A percentile compares a stretch with the other conserved stretches of the same genome.
Conservation (phyloP, 2,888 invertebrate genomes). For the Artemia sinica region DNA sequence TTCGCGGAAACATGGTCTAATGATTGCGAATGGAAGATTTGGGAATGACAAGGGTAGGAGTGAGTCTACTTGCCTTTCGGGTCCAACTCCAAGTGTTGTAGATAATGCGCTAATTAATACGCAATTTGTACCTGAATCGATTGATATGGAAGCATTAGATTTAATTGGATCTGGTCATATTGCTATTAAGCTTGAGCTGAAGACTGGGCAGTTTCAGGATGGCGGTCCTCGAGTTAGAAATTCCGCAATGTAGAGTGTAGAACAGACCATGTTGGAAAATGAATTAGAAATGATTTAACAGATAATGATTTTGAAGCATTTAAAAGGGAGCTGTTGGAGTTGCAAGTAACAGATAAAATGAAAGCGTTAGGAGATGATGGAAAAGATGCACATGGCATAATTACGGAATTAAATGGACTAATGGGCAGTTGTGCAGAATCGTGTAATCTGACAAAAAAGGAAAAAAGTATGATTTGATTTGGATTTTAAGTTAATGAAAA, state of each 20-base stretch:
- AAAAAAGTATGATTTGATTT: not conserved
- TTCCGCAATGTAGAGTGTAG: too few relatives aligned
- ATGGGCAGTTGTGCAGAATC: not conserved
- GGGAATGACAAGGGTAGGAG: not conserved
- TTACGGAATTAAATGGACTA: not conserved
- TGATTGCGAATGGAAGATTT: too few relatives aligned
- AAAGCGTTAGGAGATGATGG: not conserved
- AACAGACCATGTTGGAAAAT: too few relatives aligned
- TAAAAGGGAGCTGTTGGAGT: not conserved
- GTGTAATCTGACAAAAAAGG: not conserved
- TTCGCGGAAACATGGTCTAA: not conserved
- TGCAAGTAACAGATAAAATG: not conserved
- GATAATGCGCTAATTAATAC: not conserved
- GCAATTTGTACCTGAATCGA: not conserved
- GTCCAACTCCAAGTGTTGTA: not conserved
- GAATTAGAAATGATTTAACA: too few relatives aligned
- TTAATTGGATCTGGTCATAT: not conserved
- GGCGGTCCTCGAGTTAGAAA: too few relatives aligned
- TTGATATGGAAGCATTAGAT: not conserved
- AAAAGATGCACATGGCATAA: not conserved
- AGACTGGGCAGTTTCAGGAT: not conserved
- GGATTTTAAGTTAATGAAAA: slow-evolving; percentile 6
- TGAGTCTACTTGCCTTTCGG: not conserved
- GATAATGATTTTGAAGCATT: too few relatives aligned
- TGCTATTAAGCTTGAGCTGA: not conserved